phyloP scores from a whole-genome alignment of 35 echinoderm and acorn worm species.

The Heliocidaris erythrogramma region DNA sequence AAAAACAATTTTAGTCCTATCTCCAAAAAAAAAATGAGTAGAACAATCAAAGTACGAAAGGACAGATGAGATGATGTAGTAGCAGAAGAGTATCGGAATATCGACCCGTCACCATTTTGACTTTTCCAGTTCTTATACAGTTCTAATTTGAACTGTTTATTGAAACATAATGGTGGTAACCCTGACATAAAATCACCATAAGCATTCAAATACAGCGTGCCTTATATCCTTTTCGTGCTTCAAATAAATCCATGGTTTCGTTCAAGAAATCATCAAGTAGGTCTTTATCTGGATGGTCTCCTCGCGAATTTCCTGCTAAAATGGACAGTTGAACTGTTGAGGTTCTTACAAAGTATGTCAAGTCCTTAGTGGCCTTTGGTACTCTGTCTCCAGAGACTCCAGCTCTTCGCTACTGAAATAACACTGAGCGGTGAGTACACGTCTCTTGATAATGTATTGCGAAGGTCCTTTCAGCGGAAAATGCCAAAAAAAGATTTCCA shows the following conservation, averaged over 20 bases:
- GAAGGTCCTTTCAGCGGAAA: background rate
- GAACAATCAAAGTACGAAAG: no score
- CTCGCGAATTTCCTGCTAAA: background rate
- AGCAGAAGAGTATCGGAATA: no score
- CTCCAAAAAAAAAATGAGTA: no score
- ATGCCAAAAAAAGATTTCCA: background rate
- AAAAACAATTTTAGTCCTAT: no score
- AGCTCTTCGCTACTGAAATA: background rate
- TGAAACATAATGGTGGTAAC: background rate
- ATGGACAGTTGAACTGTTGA: background rate
- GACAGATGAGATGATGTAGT: no score
- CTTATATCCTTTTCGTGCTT: background rate
- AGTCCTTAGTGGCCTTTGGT: background rate
- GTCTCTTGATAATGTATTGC: slow-evolving; percentile 3
- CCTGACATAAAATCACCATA: background rate
- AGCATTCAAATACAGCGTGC: background rate
- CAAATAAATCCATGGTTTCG: background rate
- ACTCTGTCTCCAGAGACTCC: background rate
- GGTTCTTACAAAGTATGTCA: background rate
- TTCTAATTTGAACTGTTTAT: no score
- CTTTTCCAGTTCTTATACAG: no score
- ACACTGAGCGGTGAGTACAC: background rate
- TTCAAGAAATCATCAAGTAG: background rate
- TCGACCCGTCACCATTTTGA: no score
- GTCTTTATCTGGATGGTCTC: background rate